Evolutionary conservation across 2,113 vertebrate species (phyloP).

Genomic region (Ageneiosus marmoratus): DNA sequence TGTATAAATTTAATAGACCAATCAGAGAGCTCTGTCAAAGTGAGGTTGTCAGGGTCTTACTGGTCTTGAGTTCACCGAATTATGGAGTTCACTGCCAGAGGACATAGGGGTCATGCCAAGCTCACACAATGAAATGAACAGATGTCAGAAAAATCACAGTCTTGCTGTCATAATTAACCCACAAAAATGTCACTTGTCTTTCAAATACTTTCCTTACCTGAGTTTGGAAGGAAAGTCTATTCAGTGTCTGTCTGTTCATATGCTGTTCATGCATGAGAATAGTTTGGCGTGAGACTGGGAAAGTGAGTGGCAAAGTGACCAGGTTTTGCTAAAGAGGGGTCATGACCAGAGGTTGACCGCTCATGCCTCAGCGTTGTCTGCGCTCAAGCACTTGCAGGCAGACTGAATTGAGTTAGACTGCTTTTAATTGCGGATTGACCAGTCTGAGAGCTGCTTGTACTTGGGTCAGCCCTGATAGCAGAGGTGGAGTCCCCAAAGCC

Average conservation of each 20-base stretch:
- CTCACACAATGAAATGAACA: background rate
- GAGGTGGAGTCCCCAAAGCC: constrained; percentile 69
- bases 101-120: constrained; percentile 4
- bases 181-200: constrained; percentile 24
- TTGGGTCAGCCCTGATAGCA: constrained; percentile 69
- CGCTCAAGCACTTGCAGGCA: constrained; percentile 53
- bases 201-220: background rate
- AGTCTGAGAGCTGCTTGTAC: constrained; percentile 71
- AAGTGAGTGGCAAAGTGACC: constrained; percentile 37
- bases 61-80: constrained; percentile 10
- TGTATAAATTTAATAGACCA: constrained; percentile 28
- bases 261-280: background rate
- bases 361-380: constrained; percentile 64
- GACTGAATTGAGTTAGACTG: constrained; percentile 75
- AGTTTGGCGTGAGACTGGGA: background rate
- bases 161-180: constrained; percentile 22
- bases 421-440: constrained; percentile 80
- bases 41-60: constrained; percentile 27
- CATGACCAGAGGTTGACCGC: constrained; percentile 44
- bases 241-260: constrained; percentile 2
- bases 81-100: constrained; percentile 24
- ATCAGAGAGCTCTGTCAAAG: constrained; percentile 15
- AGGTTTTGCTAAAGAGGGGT: constrained; percentile 38
- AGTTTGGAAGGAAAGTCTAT: background rate
- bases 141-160: constrained; percentile 17